phyloP scores from a whole-genome alignment of 2,113 vertebrate species.

The Plestiodon gilberti region DNA sequence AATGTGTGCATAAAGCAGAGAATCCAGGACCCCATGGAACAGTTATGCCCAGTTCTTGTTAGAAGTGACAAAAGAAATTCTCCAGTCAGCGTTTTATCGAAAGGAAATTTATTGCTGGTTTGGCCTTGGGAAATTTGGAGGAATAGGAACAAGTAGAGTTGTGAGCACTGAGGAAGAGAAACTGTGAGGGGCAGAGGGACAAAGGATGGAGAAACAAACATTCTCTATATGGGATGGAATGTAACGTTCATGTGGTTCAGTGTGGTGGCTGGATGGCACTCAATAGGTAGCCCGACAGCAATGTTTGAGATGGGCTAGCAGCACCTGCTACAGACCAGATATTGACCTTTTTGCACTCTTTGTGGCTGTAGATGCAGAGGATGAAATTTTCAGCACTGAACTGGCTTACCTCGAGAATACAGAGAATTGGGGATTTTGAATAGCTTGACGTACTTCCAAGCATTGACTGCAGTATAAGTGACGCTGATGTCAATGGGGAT shows the following conservation, averaged over 20 bases:
- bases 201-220: neutral
- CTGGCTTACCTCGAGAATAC: neutral
- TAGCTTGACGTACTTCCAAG: neutral
- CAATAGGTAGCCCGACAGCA: neutral
- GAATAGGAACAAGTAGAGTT: neutral
- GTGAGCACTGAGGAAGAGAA: neutral
- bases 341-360: neutral
- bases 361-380: neutral
- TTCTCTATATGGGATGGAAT: neutral
- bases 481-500: no score
- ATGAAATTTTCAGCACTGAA: neutral
- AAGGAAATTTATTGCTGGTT: neutral
- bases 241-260: neutral
- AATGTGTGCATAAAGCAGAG: conserved; percentile 28
- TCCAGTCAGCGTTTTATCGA: neutral
- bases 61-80: conserved; percentile 21
- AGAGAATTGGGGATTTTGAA: neutral
- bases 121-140: neutral
- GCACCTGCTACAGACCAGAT: neutral
- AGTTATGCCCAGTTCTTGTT: conserved; percentile 9
- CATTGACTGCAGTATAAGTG: neutral
- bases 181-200: neutral
- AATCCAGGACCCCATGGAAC: neutral
- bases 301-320: neutral
- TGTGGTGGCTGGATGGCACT: neutral